Evolutionary conservation across 2,797 vertebrate genomes (phyloP), one percentile per base, ranked within the genome.

Genomic region (Varecia variegata): DNA sequence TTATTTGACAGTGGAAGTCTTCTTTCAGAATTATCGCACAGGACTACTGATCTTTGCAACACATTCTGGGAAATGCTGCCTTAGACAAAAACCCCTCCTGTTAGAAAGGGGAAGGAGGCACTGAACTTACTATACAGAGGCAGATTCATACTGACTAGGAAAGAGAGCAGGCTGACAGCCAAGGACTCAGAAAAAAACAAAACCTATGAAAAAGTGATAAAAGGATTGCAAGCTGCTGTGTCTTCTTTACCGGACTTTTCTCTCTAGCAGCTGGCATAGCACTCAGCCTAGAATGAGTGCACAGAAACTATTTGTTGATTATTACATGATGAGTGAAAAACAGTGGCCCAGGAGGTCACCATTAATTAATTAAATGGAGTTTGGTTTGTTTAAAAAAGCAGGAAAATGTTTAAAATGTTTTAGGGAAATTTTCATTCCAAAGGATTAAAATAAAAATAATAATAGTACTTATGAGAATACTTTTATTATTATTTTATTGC

Each of bases 381-480:
- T 88, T 89, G 25, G 7, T 56, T 90, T 84, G 35, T 54, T 82
- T 83, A 62, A 91, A 70, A 89, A 58, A 82, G 14, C 82, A 88
- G 30, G 20, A 43, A 76, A 74, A 58, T 90, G 25, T 58, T 21
- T 80, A 50, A 90, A 52, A 38, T 68, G 76, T 25, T 76, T 83
- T 38, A 21, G 30, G 23, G 76, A 93, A 74, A 67, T 18, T 81
- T 81, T 81, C 4, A 38, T 68, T 45, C 20, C 52, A 87, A 38
- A 86, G 23, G 32, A 82, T 90, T 90, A 74, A 82, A 77, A 90
- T 84, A 79, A 79, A 60, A 84, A 84, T 81, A 43, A 54, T 67
- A 18, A 40, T 60, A 86, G 25, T 90, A 60, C 14, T 79, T 85
- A 43, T 1, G 7, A 82, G 50, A 62, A 56, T 76, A 87, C 7